phyloP scores from a whole-genome alignment of 2,797 vertebrate genomes.

The Margarornis squamiger region DNA sequence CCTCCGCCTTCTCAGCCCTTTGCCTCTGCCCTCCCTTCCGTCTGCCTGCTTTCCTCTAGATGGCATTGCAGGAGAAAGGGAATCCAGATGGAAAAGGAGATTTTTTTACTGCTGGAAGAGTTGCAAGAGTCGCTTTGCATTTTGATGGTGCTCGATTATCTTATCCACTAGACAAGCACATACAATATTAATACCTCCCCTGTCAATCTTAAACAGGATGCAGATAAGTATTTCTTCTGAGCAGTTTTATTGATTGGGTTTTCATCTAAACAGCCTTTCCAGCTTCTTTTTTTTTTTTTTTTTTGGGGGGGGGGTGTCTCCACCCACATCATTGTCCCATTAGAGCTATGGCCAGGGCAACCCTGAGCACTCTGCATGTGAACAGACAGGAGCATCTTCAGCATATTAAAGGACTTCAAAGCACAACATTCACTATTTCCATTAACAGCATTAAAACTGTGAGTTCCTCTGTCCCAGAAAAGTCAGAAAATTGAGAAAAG shows the following conservation, averaged over 20 bases:
- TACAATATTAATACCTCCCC: constrained; percentile 42
- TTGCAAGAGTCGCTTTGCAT: constrained; percentile 16
- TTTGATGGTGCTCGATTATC: constrained; percentile 50
- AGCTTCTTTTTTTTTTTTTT: not conserved
- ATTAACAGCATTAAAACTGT: not conserved
- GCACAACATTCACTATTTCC: not conserved
- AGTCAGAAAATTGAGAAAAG: not conserved
- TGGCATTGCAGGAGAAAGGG: constrained; percentile 61
- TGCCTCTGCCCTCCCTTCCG: not conserved
- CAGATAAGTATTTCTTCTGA: constrained; percentile 28
- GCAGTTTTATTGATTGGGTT: constrained; percentile 5
- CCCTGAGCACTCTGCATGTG: not conserved
- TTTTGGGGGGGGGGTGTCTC: no score
- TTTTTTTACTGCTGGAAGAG: not conserved
- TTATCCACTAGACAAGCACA: constrained; percentile 14
- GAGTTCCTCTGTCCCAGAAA: not conserved
- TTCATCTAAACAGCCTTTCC: not conserved
- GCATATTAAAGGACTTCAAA: constrained; percentile 4
- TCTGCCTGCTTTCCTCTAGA: constrained; percentile 44
- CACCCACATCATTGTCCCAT: no score
- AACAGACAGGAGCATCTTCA: constrained; percentile 17
- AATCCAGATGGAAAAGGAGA: not conserved
- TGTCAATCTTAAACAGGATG: constrained; percentile 24
- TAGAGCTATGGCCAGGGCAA: not conserved
- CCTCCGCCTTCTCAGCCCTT: not conserved